Conservation (phyloP, 1,140 invertebrate genomes). For the Drosophila guanche region DNA sequence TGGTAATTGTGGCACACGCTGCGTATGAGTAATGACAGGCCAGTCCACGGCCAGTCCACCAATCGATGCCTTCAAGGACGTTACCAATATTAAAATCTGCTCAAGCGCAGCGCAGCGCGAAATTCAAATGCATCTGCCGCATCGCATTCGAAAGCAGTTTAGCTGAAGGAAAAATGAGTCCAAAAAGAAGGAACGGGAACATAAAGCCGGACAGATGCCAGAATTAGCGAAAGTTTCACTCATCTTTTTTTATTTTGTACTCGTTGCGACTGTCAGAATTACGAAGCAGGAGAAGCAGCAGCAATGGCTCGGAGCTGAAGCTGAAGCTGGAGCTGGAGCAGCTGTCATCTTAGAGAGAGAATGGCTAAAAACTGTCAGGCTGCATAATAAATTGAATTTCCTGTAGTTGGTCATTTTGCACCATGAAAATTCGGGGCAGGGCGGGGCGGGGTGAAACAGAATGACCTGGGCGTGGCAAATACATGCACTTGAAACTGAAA, state of each 20-base stretch:
- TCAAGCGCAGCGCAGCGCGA: conserved; percentile 75
- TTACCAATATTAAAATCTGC: conserved; percentile 75
- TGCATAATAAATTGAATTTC: conserved; percentile 81
- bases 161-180: conserved; percentile 16
- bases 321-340: conserved; percentile 17
- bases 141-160: conserved; percentile 59
- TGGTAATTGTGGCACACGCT: conserved; percentile 64
- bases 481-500: conserved; percentile 62
- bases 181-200: conserved; percentile 21
- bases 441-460: conserved; percentile 8
- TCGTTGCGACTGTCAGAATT: conserved; percentile 31
- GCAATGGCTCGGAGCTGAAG: conserved; percentile 2
- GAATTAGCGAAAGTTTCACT: conserved; percentile 67
- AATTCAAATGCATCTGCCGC: conserved; percentile 77
- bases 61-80: conserved; percentile 69
- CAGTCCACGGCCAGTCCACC: conserved; percentile 23
- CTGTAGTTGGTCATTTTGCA: conserved; percentile 75
- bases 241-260: conserved; percentile 49
- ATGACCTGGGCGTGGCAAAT: conserved; percentile 47
- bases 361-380: conserved; percentile 71
- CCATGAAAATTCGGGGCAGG: conserved; percentile 52
- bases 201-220: conserved; percentile 62
- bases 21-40: conserved; percentile 75
- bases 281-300: background rate
- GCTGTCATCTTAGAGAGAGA: conserved; percentile 66